Evolutionary conservation across 2,888 invertebrate genomes (phyloP), one percentile per base, ranked within the genome.

Genomic region (Smittia aterrima): DNA sequence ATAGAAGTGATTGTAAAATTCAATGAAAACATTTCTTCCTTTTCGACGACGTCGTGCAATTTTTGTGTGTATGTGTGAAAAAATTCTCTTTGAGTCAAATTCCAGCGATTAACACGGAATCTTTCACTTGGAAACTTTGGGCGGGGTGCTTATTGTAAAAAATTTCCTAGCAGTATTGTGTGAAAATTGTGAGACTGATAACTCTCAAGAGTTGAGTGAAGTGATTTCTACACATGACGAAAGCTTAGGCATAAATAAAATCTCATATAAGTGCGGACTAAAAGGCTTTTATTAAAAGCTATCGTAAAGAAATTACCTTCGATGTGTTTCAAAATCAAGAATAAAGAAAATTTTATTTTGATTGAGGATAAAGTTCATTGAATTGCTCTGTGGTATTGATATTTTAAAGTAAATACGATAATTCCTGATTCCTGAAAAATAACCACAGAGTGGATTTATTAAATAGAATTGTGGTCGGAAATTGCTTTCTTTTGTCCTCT

Each of bases 81-180:
- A 38, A 47, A 32, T 32, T 32, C 32, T 32, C 32, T 32, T 6
- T 32, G 32, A 32, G 32, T 32, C 32, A 32, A 32, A 32, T 32
- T 32, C 32, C 32, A 32, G 32, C 32, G 32, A 32, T 32, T 32
- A 32, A 32, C 32, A 32, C 32, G 32, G 32, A 32, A 9, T 32
- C 32, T 32, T 32, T 32, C 32, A 32, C 32, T 58, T 58, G 58
- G 38, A 32, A 62, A 62, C 38, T 66, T 66, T 66, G 72, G 72
- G 72, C 72, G 72, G 72, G 72, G 72, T 72, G 72, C 72, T 72
- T 72, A 40, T 54, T 62, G 72, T 62, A 54, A 72, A 72, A 72
- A 62, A 20, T 72, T 72, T 72, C 54, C 72, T 13, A 24, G 47
- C 72, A 72, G 72, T 72, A 72, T 72, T 72, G 72, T 72, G 72